Percentiles rank a stretch among this genome's conserved stretches.
These are phyloP conservation scores for Coregonus sp. DNA, from an alignment of 2,797 vertebrate genomes.

Conservation along the genomic window DNA sequence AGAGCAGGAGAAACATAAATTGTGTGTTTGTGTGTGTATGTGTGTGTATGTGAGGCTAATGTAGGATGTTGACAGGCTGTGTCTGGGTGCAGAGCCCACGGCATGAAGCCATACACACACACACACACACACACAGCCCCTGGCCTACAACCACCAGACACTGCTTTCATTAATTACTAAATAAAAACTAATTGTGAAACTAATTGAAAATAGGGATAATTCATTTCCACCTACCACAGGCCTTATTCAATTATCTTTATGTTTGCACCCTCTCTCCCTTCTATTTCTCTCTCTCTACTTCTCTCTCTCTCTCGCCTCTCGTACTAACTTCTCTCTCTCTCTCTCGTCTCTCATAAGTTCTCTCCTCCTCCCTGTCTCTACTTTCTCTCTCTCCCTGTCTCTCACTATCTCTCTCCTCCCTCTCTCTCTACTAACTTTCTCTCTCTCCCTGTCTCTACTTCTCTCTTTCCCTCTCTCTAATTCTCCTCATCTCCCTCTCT, in stretches of 20 bases:
- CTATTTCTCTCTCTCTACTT: constrained; percentile 53
- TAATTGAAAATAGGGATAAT: constrained; percentile 83
- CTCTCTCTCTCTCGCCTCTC: constrained; percentile 38
- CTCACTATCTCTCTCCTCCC: constrained; percentile 31
- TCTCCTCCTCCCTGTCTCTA: background rate
- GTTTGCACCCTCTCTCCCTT: constrained; percentile 49
- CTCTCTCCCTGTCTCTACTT: too few species aligned
- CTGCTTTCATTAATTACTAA: constrained; percentile 84
- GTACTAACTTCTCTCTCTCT: constrained; percentile 59
- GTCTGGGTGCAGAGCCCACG: constrained; percentile 53
- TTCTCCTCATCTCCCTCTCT: too few species aligned
- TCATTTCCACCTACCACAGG: constrained; percentile 79
- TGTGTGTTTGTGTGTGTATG: background rate
- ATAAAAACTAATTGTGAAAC: constrained; percentile 85
- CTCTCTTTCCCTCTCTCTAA: too few species aligned
- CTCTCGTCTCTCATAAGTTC: too few species aligned
- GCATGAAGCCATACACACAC: constrained; percentile 58
- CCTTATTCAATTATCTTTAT: constrained; percentile 78
- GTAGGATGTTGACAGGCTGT: constrained; percentile 23
- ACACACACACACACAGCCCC: constrained; percentile 48
- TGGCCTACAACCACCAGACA: constrained; percentile 69
- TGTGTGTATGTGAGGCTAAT: constrained; percentile 31
- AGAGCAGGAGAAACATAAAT: background rate
- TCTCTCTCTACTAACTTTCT: constrained; percentile 52
- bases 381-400: background rate